These are phyloP conservation scores for Catharus bicknelli DNA, from an alignment of 2,113 vertebrate genomes.

Conservation along the genomic window DNA sequence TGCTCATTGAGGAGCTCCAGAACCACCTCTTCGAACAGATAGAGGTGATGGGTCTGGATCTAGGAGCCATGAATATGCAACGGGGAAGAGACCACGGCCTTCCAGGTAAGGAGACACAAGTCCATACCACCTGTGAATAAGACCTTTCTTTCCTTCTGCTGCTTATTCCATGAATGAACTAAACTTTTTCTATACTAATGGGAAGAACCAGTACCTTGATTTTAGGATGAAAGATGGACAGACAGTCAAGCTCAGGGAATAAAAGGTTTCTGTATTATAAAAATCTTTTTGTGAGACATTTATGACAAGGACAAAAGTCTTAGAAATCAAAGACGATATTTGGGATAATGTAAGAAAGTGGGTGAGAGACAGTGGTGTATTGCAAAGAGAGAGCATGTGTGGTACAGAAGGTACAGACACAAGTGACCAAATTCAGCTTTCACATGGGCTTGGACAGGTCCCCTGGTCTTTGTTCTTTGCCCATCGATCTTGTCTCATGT, in stretches of 20 bases:
- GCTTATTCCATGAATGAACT: background rate
- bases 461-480: background rate
- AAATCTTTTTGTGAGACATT: background rate
- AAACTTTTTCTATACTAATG: background rate
- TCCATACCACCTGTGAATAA: background rate
- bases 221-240: background rate
- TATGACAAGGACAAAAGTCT: background rate
- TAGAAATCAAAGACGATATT: background rate
- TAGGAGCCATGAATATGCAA: conserved; percentile 83
- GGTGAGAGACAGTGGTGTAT: background rate
- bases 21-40: conserved; percentile 82
- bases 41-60: conserved; percentile 73
- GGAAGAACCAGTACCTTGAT: background rate
- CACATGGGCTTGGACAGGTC: background rate
- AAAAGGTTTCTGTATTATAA: background rate
- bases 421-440: background rate
- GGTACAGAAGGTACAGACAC: background rate
- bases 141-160: background rate
- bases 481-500: background rate
- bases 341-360: background rate
- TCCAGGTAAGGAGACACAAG: conserved; percentile 67
- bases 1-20: conserved; percentile 81
- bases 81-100: conserved; percentile 82
- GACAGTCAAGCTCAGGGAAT: background rate
- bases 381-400: background rate